phyloP scores from a whole-genome alignment of 53 echinoderm and acorn worm species.

The Crossaster papposus region DNA sequence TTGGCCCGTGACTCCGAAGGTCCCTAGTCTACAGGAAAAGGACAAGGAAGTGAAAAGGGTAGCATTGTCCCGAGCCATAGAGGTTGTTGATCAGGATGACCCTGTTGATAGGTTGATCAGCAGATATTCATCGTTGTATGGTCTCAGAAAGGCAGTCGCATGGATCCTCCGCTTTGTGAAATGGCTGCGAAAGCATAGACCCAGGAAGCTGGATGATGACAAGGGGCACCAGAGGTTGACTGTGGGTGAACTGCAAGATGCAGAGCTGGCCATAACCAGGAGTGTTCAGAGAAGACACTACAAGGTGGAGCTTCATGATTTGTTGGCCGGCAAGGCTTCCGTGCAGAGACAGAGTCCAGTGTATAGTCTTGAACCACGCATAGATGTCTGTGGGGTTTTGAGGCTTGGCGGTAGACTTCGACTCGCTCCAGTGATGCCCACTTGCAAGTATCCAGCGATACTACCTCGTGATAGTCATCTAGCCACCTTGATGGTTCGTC shows the following conservation, averaged over 20 bases:
- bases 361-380: slow-evolving; percentile 37
- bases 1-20: slow-evolving; percentile 28
- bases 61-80: neutral
- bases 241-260: slow-evolving; percentile 20
- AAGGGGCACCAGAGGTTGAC: neutral
- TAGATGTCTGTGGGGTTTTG: slow-evolving; percentile 33
- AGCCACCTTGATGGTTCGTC: slow-evolving; percentile 16
- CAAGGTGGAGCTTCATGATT: slow-evolving; percentile 9
- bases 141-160: slow-evolving; percentile 25
- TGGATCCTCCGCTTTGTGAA: slow-evolving; percentile 39
- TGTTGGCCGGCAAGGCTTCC: neutral
- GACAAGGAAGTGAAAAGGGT: slow-evolving; percentile 31
- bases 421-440: slow-evolving; percentile 24
- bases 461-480: slow-evolving; percentile 44
- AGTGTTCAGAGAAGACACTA: slow-evolving; percentile 39
- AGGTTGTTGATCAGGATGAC: neutral
- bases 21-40: neutral
- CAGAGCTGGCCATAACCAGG: slow-evolving; percentile 51
- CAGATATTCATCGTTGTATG: slow-evolving; percentile 23
- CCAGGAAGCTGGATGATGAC: neutral
- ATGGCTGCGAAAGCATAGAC: slow-evolving; percentile 8
- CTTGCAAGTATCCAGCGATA: slow-evolving; percentile 52
- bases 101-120: neutral
- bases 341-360: slow-evolving; percentile 2
- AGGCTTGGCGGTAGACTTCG: slow-evolving; percentile 51